Percentiles rank a stretch among this genome's conserved stretches.
Evolutionary conservation across 2,888 invertebrate species (phyloP).

Genomic region (Drosophila kanekoi): DNA sequence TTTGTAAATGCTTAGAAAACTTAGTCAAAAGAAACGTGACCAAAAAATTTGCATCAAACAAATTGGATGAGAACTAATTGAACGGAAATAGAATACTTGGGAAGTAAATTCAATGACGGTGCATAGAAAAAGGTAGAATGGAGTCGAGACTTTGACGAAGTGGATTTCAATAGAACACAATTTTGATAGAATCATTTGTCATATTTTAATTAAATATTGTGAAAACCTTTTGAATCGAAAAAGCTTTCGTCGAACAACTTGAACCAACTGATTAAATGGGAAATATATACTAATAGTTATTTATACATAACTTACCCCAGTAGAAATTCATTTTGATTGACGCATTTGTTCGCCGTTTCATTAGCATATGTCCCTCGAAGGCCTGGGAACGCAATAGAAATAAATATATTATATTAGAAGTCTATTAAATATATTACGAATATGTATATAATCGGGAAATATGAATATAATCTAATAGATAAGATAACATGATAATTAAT

Average conservation of each 20-base stretch:
- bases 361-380: neutral
- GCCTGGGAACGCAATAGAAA: neutral
- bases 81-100: constrained; percentile 9
- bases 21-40: constrained; percentile 6
- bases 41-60: constrained; percentile 1
- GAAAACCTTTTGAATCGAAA: neutral
- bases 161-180: neutral
- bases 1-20: neutral
- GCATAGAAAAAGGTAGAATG: neutral
- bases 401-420: neutral
- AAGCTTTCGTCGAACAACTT: neutral
- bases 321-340: neutral
- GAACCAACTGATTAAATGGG: neutral
- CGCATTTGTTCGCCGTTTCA: neutral
- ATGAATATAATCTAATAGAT: neutral
- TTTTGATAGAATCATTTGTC: neutral
- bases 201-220: neutral
- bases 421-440: neutral
- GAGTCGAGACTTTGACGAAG: neutral
- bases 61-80: neutral
- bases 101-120: neutral
- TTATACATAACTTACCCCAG: neutral
- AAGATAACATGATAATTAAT: neutral
- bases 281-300: neutral
- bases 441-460: neutral